Conservation (phyloP, 2,797 vertebrate genomes). For the Columba guinea region DNA sequence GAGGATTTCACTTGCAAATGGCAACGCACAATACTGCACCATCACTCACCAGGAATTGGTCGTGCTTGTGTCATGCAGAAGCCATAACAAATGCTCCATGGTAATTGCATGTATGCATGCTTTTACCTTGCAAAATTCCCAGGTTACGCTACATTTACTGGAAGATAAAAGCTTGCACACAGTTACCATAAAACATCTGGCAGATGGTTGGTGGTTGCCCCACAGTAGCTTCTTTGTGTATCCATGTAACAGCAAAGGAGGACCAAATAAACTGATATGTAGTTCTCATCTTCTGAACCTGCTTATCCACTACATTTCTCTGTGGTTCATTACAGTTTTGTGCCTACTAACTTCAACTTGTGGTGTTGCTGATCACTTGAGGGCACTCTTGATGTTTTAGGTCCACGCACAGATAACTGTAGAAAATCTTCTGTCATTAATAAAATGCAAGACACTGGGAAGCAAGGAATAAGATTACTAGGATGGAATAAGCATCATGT, state of each 20-base stretch:
- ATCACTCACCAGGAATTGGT: not conserved
- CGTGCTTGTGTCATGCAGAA: not conserved
- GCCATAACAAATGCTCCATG: not conserved
- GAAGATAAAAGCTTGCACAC: not conserved
- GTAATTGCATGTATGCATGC: accelerated
- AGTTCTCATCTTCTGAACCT: not conserved
- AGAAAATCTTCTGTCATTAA: not conserved
- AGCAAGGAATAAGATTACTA: not conserved
- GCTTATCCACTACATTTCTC: not conserved
- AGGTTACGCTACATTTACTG: not conserved
- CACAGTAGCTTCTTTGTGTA: not conserved
- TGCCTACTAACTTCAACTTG: not conserved
- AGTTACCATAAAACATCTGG: not conserved
- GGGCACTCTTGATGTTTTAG: conserved; percentile 50
- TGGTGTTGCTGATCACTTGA: conserved; percentile 44
- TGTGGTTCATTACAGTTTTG: not conserved
- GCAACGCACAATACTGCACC: not conserved
- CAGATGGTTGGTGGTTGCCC: not conserved
- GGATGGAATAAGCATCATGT: not conserved
- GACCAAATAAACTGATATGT: accelerated
- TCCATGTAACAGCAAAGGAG: not conserved
- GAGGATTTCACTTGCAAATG: not conserved
- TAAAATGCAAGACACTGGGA: not conserved
- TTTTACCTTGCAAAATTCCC: not conserved
- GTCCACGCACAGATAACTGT: not conserved